Evolutionary conservation across 2,888 invertebrate genomes (phyloP), one percentile per base, ranked within the genome.

Genomic region (Pantelozetes paolii): DNA sequence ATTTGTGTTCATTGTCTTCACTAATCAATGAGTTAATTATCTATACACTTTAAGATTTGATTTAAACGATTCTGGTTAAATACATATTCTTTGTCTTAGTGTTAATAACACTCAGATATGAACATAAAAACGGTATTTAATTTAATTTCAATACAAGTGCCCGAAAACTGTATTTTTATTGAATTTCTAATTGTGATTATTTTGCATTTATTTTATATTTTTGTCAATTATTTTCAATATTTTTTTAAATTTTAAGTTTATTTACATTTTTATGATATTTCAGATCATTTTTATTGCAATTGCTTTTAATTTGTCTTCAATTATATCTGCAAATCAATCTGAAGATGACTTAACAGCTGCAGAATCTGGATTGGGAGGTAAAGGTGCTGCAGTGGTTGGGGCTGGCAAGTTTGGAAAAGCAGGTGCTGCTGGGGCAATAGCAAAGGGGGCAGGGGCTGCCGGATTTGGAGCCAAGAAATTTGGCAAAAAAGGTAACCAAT

Each of bases 331-430:
- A 8, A 26, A 57, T 50, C 11, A 18, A 6, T 40, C 40, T 13
- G 9, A 50, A 50, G 5, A 5, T 15, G 57, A 57, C 26, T 26
- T 57, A 15, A 26, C 57, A 8, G 26, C 57, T 8, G 57, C 57
- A 8, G 57, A 57, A 26, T 26, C 57, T 6, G 57, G 8, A 23
- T 20, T 3, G 5, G 57, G 57, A 20, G 57, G 57, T 28, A 26
- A 26, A 13, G 48, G 26, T 5, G 30, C 23, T 30, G 40, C 42
- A 23, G 45, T 45, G 40, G 71, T 26, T 28, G 71, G 71, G 42
- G 71, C n/a, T 23, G 71, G 71, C 26, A 71, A 71, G 45, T 71
- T 71, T n/a, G 45, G 71, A 20, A 71, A 71, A 26, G 71, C 71
- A 13, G 71, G 71, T 48, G 71, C 48, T 5, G 48, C 71, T 23